A percentile compares a stretch with the other conserved stretches of the same genome.
Evolutionary conservation across 2,113 vertebrate genomes (phyloP).

Genomic region (Pristiophorus japonicus): DNA sequence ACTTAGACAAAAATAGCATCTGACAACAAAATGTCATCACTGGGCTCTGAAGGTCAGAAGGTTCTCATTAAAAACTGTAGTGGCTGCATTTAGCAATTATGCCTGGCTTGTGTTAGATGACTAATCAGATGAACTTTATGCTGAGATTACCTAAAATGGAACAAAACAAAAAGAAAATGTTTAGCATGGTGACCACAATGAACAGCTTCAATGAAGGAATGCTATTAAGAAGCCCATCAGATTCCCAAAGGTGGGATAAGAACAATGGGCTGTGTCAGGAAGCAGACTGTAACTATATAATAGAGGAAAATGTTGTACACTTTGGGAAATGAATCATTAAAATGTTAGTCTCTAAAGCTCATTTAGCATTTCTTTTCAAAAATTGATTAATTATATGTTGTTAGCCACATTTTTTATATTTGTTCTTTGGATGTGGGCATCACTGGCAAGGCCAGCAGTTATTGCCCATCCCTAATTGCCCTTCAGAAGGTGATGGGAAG

Average conservation of each 20-base stretch:
- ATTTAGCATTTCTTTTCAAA: not conserved
- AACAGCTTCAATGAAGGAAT: not conserved
- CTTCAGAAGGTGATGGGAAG: too few species aligned
- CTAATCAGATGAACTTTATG: not conserved
- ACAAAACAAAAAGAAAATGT: not conserved
- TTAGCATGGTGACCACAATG: not conserved
- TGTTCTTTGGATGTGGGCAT: too few species aligned
- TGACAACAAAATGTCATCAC: not conserved
- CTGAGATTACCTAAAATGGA: constrained; percentile 5
- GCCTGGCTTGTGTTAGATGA: not conserved
- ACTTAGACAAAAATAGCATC: not conserved
- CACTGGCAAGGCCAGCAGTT: too few species aligned
- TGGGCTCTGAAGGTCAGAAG: not conserved
- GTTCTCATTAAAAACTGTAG: not conserved
- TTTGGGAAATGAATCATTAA: constrained; percentile 20
- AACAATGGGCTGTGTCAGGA: constrained; percentile 4
- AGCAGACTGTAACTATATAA: not conserved
- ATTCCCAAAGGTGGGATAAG: constrained; percentile 1
- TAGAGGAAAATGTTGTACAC: constrained; percentile 13
- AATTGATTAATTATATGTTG: not conserved
- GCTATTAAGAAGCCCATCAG: not conserved
- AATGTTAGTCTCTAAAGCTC: not conserved
- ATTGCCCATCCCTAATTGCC: too few species aligned
- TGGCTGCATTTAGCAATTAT: not conserved
- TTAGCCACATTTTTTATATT: not conserved